phyloP scores from a whole-genome alignment of 2,888 invertebrate species.

The Sialis fuliginosa region DNA sequence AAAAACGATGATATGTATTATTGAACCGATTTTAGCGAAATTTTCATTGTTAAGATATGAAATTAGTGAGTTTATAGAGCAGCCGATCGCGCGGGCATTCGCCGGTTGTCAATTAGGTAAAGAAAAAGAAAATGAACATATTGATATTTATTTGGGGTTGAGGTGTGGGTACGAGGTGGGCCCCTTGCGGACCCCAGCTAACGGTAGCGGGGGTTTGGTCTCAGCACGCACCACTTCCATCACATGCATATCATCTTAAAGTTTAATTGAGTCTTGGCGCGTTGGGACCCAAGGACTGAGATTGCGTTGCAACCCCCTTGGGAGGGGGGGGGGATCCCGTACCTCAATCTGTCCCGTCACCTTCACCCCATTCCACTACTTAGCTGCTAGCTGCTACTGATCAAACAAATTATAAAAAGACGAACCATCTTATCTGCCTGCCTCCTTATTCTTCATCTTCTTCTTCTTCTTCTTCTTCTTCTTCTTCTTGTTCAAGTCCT shows the following conservation, averaged over 20 bases:
- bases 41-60: no score
- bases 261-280: constrained; percentile 52
- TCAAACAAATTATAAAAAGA: constrained; percentile 28
- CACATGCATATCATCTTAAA: constrained; percentile 43
- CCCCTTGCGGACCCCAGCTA: no score
- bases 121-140: no score
- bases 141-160: no score
- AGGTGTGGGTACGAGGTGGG: no score
- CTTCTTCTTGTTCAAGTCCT: not conserved
- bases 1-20: no score
- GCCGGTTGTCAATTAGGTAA: no score
- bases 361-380: constrained; percentile 13
- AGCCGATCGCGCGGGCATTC: no score
- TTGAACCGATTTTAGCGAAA: no score
- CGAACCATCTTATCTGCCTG: constrained; percentile 11
- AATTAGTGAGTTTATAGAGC: no score
- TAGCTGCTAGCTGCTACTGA: constrained; percentile 14
- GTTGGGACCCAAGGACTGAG: constrained; percentile 29
- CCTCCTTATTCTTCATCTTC: not conserved
- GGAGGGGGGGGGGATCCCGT: no score
- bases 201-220: no score
- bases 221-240: constrained; percentile 9
- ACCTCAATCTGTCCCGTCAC: constrained; percentile 15
- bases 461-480: not conserved
- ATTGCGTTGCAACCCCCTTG: constrained; percentile 27